Conservation (phyloP, 2,113 vertebrate species). For the Sula dactylatra region DNA sequence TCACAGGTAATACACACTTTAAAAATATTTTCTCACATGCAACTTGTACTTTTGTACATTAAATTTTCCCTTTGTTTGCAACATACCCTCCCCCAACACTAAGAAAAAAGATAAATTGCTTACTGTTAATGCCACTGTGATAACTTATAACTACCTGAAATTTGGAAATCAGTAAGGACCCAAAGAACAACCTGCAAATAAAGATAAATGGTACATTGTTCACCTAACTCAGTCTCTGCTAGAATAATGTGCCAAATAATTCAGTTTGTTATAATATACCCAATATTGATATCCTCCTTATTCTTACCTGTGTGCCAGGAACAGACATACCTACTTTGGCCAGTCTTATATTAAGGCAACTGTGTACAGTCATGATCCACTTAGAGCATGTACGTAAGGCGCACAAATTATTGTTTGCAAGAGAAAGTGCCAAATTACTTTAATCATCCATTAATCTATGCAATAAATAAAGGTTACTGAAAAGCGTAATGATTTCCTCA, state of each 20-base stretch:
- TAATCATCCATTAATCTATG: neutral
- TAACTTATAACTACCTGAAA: conserved; percentile 2
- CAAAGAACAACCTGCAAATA: neutral
- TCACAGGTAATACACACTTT: neutral
- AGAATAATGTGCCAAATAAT: neutral
- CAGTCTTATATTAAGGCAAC: neutral
- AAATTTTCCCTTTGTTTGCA: neutral
- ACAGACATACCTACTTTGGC: neutral
- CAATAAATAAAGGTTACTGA: neutral
- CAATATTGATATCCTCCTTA: neutral
- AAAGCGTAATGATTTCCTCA: neutral
- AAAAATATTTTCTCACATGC: neutral
- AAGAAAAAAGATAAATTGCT: neutral
- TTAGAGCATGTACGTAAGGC: fast-evolving
- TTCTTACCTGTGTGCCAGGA: neutral
- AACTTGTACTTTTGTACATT: neutral
- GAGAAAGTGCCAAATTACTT: neutral
- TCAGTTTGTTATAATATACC: neutral
- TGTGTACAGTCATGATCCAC: neutral
- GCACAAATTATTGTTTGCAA: neutral
- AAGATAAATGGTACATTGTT: neutral
- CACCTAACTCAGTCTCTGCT: neutral
- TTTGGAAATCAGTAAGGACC: conserved; percentile 7
- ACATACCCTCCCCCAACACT: neutral
- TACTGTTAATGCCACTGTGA: neutral